phyloP scores from a whole-genome alignment of 2,797 vertebrate species.

The Lepilemur ruficaudatus region DNA sequence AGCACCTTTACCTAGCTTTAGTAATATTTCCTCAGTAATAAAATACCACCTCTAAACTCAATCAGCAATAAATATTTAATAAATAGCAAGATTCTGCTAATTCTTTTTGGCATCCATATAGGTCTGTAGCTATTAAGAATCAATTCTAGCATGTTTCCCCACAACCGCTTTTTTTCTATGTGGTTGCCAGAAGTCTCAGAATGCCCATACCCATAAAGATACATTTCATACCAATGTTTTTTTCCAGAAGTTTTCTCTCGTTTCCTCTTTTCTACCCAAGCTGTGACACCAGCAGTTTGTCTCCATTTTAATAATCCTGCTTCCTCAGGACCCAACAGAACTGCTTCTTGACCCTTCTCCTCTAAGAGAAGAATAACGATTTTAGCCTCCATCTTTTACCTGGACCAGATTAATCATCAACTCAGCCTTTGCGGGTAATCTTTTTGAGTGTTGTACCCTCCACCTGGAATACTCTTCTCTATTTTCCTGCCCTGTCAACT shows the following conservation, averaged over 20 bases:
- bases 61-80: background rate
- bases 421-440: background rate
- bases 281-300: background rate
- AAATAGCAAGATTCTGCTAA: slow-evolving; percentile 5
- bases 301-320: background rate
- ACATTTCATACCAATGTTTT: background rate
- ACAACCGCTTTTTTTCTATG: background rate
- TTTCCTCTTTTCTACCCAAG: background rate
- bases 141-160: slow-evolving; percentile 20
- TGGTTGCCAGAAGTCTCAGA: background rate
- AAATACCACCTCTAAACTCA: background rate
- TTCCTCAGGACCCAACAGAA: background rate
- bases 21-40: slow-evolving; percentile 38
- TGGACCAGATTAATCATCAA: background rate
- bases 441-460: background rate
- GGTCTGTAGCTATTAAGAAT: background rate
- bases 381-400: background rate
- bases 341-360: background rate
- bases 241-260: slow-evolving; percentile 1
- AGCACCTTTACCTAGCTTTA: background rate
- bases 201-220: background rate
- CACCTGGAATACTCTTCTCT: background rate
- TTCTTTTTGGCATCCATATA: background rate
- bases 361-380: background rate
- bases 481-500: background rate